Evolutionary conservation across 2,797 vertebrate genomes (phyloP).

Genomic region (Schizothorax lantsangensis): DNA sequence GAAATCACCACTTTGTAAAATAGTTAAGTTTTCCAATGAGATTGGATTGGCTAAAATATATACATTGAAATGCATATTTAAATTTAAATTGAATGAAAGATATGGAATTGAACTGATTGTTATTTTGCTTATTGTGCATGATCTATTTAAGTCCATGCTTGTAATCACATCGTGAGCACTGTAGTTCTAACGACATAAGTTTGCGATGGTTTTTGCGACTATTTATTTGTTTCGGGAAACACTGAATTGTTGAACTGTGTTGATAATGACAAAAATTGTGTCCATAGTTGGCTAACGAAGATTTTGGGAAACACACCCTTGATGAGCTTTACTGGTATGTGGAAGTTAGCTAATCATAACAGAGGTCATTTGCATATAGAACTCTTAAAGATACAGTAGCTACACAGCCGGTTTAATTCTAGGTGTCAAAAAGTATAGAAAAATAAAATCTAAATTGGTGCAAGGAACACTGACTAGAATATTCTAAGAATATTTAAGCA

Average conservation of each 20-base stretch:
- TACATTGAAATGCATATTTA: neutral
- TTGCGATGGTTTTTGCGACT: too few relatives aligned
- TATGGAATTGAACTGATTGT: neutral
- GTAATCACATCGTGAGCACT: too few relatives aligned
- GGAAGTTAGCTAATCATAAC: neutral
- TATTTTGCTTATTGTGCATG: too few relatives aligned
- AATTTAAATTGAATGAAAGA: neutral
- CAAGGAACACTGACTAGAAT: neutral
- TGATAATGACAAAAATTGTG: neutral
- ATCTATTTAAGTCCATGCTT: too few relatives aligned
- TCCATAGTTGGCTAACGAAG: neutral
- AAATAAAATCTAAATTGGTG: neutral
- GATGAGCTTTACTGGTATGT: neutral
- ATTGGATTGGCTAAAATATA: neutral
- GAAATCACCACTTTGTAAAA: neutral
- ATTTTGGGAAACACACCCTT: neutral
- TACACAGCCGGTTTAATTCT: neutral
- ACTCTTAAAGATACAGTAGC: neutral
- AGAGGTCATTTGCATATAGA: neutral
- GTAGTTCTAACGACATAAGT: too few relatives aligned
- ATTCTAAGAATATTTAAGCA: neutral
- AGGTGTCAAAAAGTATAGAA: constrained; percentile 2
- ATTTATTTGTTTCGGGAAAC: too few relatives aligned
- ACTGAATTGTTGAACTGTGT: too few relatives aligned
- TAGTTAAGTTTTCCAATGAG: neutral